A percentile compares a stretch with the other conserved stretches of the same genome.
Conservation (phyloP, 2,888 invertebrate genomes). For the Leptinotarsa peninsularis region DNA sequence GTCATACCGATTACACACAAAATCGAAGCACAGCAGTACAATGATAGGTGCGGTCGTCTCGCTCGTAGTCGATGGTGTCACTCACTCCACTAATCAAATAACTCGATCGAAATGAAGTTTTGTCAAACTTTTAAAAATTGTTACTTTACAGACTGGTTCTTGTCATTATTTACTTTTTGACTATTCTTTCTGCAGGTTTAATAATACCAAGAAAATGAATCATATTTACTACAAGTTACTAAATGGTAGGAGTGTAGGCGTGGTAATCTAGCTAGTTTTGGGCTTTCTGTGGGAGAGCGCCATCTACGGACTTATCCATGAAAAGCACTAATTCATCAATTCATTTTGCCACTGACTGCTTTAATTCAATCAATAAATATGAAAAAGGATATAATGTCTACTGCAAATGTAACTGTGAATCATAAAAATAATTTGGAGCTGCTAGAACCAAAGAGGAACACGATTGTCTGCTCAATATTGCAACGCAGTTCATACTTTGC, state of each 20-base stretch:
- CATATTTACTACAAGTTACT: slow-evolving; percentile 50
- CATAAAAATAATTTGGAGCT: too few species aligned
- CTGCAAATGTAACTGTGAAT: too few species aligned
- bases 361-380: too few species aligned
- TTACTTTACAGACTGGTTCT: slow-evolving; percentile 14
- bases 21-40: slow-evolving; percentile 56
- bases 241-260: slow-evolving; percentile 47
- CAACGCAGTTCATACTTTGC: too few species aligned
- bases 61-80: slow-evolving; percentile 44
- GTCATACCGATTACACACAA: slow-evolving; percentile 61
- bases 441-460: too few species aligned
- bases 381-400: too few species aligned
- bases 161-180: slow-evolving; percentile 16
- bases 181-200: neutral
- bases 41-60: slow-evolving; percentile 62
- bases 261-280: slow-evolving; percentile 40
- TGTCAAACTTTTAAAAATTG: slow-evolving; percentile 18
- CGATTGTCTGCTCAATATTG: too few species aligned
- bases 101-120: slow-evolving; percentile 26
- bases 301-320: slow-evolving; percentile 12
- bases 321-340: neutral
- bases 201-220: slow-evolving; percentile 48
- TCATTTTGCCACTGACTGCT: too few species aligned
- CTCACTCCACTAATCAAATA: slow-evolving; percentile 45
- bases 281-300: slow-evolving; percentile 21